Evolutionary conservation across 2,113 vertebrate species (phyloP), one percentile per base, ranked within the genome.

Genomic region (Silurus meridionalis): DNA sequence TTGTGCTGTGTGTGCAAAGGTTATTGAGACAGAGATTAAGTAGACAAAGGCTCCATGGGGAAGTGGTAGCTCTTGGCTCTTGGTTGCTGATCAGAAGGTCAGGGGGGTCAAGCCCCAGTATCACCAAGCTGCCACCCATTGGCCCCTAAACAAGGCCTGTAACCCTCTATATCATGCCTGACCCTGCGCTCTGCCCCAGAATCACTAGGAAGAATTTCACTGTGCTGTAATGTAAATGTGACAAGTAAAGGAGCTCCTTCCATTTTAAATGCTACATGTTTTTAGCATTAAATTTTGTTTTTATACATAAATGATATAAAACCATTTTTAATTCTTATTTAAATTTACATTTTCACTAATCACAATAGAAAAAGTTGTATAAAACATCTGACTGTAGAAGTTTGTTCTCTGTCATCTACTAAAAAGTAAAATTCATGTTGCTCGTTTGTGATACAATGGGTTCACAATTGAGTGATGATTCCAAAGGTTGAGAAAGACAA

Each of bases 401-500:
- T 23, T 50, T 23, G 46, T 50, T 21, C 71, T 50, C 8, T 74
- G 19, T 23, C 11, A 5, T 19, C 21, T 2, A 11, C 72, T n/a
- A 13, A 75, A 53, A 6, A 53, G 5, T 74, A 9, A 77, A 55
- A 25, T 10, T 19, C 2, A 55, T 52, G 14, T 0, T 8, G 75
- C 52, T 25, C 23, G 23, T 78, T n/a, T 69, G 57, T 77, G 52
- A 53, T 77, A 72, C 46, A 37, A 78, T 25, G 17, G 15, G 61
- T 79, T 60, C 53, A 72, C 60, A 78, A 55, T 57, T 67, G 60
- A 60, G 57, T 66, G 50, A 6, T 64, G 89, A 91, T 84, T 94
- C 86, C 90, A 94, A 94, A 94, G 93, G 93, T 94, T 79, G 37
- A n/a, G 19, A 48, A 19, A 53, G 63, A 48, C 0, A 58, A 83